Percentiles rank a stretch among this genome's conserved stretches.
Evolutionary conservation across 1,140 invertebrate species (phyloP).

Genomic region (Aphis craccivora): DNA sequence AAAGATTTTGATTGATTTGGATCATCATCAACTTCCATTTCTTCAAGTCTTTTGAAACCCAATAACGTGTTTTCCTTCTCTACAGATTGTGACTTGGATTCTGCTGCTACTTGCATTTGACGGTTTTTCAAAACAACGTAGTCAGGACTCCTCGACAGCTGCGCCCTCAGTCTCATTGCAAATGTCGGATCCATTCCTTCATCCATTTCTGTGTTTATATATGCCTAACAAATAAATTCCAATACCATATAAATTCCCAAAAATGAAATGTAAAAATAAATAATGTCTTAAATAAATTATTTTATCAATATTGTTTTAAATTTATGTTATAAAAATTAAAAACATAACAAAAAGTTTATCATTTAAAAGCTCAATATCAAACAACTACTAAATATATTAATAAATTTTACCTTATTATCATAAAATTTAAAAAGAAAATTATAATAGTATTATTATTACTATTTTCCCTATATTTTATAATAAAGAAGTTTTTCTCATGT

Average conservation of each 20-base stretch:
- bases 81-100: constrained; percentile 15
- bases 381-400: not conserved
- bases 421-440: not conserved
- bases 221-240: constrained; percentile 57
- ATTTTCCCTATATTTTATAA: not conserved
- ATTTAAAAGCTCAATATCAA: constrained; percentile 41
- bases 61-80: constrained; percentile 58
- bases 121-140: constrained; percentile 54
- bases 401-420: not conserved
- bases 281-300: constrained; percentile 6
- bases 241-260: constrained; percentile 55
- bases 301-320: not conserved
- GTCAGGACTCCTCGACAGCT: constrained; percentile 51
- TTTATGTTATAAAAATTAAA: not conserved
- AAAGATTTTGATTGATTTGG: constrained; percentile 35
- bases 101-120: constrained; percentile 33
- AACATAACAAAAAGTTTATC: not conserved
- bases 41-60: constrained; percentile 54
- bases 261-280: not conserved
- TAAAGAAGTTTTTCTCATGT: too few relatives aligned
- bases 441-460: not conserved
- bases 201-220: constrained; percentile 55
- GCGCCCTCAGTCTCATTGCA: constrained; percentile 57
- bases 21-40: constrained; percentile 55
- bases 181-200: constrained; percentile 57